Percentiles rank a stretch among this genome's conserved stretches.
Conservation (phyloP, 2,797 vertebrate species). For the Lacerta viridis region DNA sequence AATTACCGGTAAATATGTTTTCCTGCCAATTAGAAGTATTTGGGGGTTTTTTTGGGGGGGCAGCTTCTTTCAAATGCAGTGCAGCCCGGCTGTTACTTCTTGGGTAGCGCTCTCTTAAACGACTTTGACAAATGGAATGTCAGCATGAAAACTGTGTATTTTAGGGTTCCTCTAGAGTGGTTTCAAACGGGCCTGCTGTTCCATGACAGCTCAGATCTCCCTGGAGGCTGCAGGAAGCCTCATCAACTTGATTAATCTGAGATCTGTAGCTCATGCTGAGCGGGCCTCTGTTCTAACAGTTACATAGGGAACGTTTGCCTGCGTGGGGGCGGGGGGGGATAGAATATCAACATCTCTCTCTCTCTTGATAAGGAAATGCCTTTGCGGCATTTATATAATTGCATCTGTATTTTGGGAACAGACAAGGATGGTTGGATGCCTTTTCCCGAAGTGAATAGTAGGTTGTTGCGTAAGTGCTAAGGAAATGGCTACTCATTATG, state of each 20-base stretch:
- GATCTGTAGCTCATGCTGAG: neutral
- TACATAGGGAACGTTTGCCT: neutral
- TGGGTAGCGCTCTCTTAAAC: constrained; percentile 15
- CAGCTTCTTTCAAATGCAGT: constrained; percentile 22
- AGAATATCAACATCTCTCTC: neutral
- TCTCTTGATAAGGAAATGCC: too few relatives aligned
- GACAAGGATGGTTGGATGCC: too few relatives aligned
- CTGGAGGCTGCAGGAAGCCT: constrained; percentile 26
- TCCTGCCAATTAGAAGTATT: neutral
- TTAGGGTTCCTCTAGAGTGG: constrained; percentile 28
- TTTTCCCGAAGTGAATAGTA: too few relatives aligned
- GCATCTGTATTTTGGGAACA: neutral
- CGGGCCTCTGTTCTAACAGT: neutral
- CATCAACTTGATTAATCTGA: constrained; percentile 36
- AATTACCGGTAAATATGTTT: neutral
- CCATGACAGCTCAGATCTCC: constrained; percentile 33
- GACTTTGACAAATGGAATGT: constrained; percentile 41
- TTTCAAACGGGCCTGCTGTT: constrained; percentile 35
- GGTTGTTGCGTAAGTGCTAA: neutral
- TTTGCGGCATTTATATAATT: neutral
- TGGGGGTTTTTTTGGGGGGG: neutral
- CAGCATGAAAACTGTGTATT: neutral
- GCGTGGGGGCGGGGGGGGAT: neutral
- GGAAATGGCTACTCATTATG: neutral
- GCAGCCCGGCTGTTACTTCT: constrained; percentile 3